Evolutionary conservation across 2,113 vertebrate genomes (phyloP).

Genomic region (Clupea harengus): DNA sequence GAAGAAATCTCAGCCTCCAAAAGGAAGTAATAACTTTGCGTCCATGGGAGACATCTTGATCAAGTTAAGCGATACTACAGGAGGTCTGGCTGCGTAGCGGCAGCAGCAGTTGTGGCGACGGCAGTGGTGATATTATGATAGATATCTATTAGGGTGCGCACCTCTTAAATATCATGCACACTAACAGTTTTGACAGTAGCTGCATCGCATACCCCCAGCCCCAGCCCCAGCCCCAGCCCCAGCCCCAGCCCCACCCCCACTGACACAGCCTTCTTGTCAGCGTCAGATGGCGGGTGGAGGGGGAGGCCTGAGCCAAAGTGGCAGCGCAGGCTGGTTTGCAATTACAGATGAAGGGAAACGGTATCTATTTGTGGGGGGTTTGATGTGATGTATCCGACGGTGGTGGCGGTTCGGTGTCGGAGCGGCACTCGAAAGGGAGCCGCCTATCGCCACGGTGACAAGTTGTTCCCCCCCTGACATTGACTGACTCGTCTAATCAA

Average conservation of each 20-base stretch:
- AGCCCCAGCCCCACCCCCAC: background rate
- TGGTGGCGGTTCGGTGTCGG: slow-evolving; percentile 70
- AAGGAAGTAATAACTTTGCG: slow-evolving; percentile 32
- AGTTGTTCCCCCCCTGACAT: slow-evolving; percentile 78
- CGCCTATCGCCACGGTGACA: slow-evolving; percentile 76
- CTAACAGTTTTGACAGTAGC: slow-evolving; percentile 73
- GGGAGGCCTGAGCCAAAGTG: slow-evolving; percentile 71
- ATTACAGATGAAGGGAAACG: slow-evolving; percentile 84
- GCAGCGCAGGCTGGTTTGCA: slow-evolving; percentile 79
- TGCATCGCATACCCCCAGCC: slow-evolving; percentile 70
- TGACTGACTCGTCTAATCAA: slow-evolving; percentile 91
- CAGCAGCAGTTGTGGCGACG: background rate
- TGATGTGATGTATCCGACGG: slow-evolving; percentile 88
- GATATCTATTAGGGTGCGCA: slow-evolving; percentile 65
- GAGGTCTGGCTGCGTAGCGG: background rate
- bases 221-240: background rate
- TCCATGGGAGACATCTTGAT: slow-evolving; percentile 47
- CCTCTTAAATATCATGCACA: slow-evolving; percentile 65
- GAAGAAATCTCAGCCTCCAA: slow-evolving; percentile 38
- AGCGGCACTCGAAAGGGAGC: slow-evolving; percentile 71
- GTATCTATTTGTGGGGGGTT: slow-evolving; percentile 78
- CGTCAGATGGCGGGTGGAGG: slow-evolving; percentile 76
- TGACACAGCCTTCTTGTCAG: slow-evolving; percentile 60
- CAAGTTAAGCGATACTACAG: slow-evolving; percentile 54
- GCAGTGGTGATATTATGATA: slow-evolving; percentile 59